phyloP scores from a whole-genome alignment of 2,888 invertebrate genomes.

The Acleris emargana region DNA sequence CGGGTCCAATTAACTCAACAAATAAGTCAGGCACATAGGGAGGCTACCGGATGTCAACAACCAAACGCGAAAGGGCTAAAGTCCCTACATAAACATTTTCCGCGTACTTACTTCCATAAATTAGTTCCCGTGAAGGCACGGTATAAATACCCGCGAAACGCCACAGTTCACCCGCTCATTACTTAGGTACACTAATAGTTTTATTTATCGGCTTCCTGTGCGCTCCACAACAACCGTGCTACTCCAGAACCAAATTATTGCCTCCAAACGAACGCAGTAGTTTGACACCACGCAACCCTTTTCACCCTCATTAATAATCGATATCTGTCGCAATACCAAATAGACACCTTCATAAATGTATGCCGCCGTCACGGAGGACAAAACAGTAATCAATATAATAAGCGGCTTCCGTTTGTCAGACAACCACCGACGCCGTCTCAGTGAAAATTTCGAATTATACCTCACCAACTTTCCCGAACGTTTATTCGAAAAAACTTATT shows the following conservation, averaged over 20 bases:
- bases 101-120: slow-evolving; percentile 83
- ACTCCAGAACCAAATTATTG: slow-evolving; percentile 36
- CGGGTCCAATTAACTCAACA: slow-evolving; percentile 14
- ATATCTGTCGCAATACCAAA: slow-evolving; percentile 38
- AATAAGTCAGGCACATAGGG: slow-evolving; percentile 45
- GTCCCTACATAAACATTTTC: slow-evolving; percentile 81
- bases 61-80: slow-evolving; percentile 59
- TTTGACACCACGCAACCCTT: slow-evolving; percentile 35
- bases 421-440: slow-evolving; percentile 55
- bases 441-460: slow-evolving; percentile 75
- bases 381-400: slow-evolving; percentile 73
- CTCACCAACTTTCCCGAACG: slow-evolving; percentile 67
- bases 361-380: slow-evolving; percentile 44
- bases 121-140: slow-evolving; percentile 80
- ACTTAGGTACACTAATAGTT: slow-evolving; percentile 71
- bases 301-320: slow-evolving; percentile 33
- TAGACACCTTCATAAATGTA: slow-evolving; percentile 24
- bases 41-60: slow-evolving; percentile 74
- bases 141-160: slow-evolving; percentile 79
- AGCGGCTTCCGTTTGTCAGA: slow-evolving; percentile 60
- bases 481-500: slow-evolving; percentile 67
- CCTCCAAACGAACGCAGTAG: slow-evolving; percentile 24
- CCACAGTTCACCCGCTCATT: slow-evolving; percentile 70
- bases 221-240: slow-evolving; percentile 54
- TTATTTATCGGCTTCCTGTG: slow-evolving; percentile 75